A percentile compares a stretch with the other conserved stretches of the same genome.
Conservation (phyloP, 2,797 vertebrate species). For the Myoxocephalus aenaeus region DNA sequence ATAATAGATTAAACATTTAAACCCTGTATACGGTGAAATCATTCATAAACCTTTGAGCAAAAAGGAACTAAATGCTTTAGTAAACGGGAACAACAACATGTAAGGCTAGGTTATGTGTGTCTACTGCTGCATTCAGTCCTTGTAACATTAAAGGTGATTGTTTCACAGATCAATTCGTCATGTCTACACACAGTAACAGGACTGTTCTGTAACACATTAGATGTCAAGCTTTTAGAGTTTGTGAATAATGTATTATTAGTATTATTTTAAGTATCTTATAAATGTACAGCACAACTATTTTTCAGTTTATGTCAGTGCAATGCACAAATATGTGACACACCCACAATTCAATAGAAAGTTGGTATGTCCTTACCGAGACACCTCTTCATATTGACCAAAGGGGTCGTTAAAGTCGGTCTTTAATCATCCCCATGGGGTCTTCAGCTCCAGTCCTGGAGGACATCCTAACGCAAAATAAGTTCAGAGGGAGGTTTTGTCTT, state of each 20-base stretch:
- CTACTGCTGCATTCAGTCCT: slow-evolving; percentile 1
- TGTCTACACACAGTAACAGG: slow-evolving; percentile 2
- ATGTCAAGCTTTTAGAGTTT: slow-evolving; percentile 31
- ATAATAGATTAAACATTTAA: background rate
- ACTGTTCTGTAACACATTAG: slow-evolving; percentile 1
- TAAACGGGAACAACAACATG: slow-evolving; percentile 1
- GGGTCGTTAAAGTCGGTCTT: slow-evolving; percentile 42
- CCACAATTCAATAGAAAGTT: slow-evolving; percentile 4
- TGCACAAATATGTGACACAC: background rate
- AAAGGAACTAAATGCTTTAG: background rate
- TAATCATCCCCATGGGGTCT: slow-evolving; percentile 32
- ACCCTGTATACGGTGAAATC: background rate
- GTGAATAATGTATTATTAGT: slow-evolving; percentile 41
- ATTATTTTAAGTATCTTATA: slow-evolving; percentile 36
- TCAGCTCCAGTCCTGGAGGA: slow-evolving; percentile 6
- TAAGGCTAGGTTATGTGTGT: background rate
- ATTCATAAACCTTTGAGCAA: background rate
- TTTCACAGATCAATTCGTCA: slow-evolving; percentile 26
- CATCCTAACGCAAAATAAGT: background rate
- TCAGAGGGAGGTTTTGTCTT: background rate
- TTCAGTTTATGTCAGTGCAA: background rate
- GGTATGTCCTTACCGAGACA: slow-evolving; percentile 34
- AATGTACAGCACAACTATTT: slow-evolving; percentile 27
- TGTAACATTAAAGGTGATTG: slow-evolving; percentile 6
- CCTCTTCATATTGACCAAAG: slow-evolving; percentile 26